Base-by-base conservation (phyloP, 2,888 invertebrate species). In the Ganaspis brasiliensis region DNA sequence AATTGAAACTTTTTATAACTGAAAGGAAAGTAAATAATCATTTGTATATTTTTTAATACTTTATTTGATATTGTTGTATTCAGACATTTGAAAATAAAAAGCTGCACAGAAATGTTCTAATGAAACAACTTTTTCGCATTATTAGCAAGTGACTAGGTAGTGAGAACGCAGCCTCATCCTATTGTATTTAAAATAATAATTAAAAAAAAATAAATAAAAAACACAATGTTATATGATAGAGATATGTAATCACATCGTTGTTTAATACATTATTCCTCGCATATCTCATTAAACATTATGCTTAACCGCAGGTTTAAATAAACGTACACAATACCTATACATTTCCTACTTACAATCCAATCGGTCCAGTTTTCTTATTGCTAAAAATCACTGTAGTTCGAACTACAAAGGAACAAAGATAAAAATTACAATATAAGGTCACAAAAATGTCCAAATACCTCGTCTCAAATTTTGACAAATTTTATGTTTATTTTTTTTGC, bases 131-230 rank as follows among this genome's bases (percentile, higher is more conserved):
- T 85, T 82, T 84, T 82, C 79, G 76, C 82, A 84, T 85, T 87
- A 87, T 86, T 88, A 89, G 88, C 86, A 87, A 90, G 88, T 91
- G 91, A 91, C 91, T 91, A 91, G 91, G 89, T 88, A 87, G 87
- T 87, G 88, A 88, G 87, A 85, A 86, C 86, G 87, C 86, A 86
- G 85, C 85, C 86, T 86, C 86, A 83, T 85, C 85, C 83, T 84
- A 84, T 86, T 86, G 84, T 84, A 79, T 83, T 83, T 74, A 79
- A 85, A 84, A 81, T 75, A 83, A 78, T 79, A 78, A 52, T 84
- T 81, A 83, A 80, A 82, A 85, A 79, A 59, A 82, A 79, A 79
- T 74, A 83, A 74, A 82, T 82, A 81, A 83, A 81, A 67, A 45
- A 67, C 24, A 40, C 21, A 45, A 67, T 72, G 79, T 80, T 80